Evolutionary conservation across 1,140 invertebrate species (phyloP).

Genomic region (Hylyphantes graminicola): DNA sequence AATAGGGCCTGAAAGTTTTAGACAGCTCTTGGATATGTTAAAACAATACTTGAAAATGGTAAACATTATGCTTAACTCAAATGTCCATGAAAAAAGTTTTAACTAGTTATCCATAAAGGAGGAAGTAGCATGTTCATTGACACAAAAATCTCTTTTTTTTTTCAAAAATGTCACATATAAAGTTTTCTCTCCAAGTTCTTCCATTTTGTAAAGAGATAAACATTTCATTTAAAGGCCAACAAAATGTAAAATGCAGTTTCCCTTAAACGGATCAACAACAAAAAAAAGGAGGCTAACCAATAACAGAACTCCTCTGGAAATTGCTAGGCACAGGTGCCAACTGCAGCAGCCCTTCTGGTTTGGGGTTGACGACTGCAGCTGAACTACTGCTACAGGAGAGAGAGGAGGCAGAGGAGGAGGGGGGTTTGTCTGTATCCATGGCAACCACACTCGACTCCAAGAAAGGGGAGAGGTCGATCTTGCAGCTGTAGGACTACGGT

Average conservation of each 20-base stretch:
- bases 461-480: constrained; percentile 59
- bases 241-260: background rate
- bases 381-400: constrained; percentile 54
- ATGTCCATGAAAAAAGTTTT: too few species aligned
- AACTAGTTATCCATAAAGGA: too few species aligned
- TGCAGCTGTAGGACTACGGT: constrained; percentile 55
- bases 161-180: too few species aligned
- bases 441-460: background rate
- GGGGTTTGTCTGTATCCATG: constrained; percentile 8
- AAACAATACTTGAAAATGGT: too few species aligned
- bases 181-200: too few species aligned
- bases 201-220: background rate
- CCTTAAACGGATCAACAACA: background rate
- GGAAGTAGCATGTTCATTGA: too few species aligned
- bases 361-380: background rate
- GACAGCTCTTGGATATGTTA: too few species aligned
- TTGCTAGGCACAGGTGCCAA: background rate
- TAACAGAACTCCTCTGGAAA: constrained; percentile 4
- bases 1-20: too few species aligned
- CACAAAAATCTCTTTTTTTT: too few species aligned
- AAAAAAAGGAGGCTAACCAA: background rate
- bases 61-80: too few species aligned
- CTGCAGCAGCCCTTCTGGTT: constrained; percentile 30
- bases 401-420: constrained; percentile 37
- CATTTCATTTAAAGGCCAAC: too few species aligned